A percentile compares a stretch with the other conserved stretches of the same genome.
Conservation (phyloP, 1,140 invertebrate genomes). For the Papilio machaon region DNA sequence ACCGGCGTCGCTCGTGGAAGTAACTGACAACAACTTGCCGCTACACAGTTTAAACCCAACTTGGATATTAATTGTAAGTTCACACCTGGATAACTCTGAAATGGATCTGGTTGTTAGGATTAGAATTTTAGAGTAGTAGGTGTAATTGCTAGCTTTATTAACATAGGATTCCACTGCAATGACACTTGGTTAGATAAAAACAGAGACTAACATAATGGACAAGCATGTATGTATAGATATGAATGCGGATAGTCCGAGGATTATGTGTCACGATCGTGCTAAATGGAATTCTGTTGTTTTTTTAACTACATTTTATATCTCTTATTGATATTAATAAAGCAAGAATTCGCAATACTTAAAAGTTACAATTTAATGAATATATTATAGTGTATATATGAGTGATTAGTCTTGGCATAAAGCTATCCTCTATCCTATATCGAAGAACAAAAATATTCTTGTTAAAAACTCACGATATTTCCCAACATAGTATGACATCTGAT, state of each 20-base stretch:
- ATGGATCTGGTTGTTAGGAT: conserved; percentile 1
- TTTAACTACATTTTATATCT: too few relatives aligned
- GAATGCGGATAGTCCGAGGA: too few relatives aligned
- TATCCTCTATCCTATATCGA: neutral
- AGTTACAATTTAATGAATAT: too few relatives aligned
- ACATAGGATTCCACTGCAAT: too few relatives aligned
- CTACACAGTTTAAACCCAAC: conserved; percentile 1
- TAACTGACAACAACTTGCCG: conserved; percentile 6
- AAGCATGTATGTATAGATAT: too few relatives aligned
- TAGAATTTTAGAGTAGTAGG: neutral
- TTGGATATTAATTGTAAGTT: conserved; percentile 21
- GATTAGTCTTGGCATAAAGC: neutral
- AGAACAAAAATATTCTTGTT: neutral
- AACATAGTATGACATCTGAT: neutral
- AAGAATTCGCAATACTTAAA: too few relatives aligned
- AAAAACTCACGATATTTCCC: neutral
- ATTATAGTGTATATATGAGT: too few relatives aligned
- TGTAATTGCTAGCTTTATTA: neutral
- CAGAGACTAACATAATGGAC: too few relatives aligned
- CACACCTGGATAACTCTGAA: conserved; percentile 7
- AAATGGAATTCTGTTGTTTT: too few relatives aligned
- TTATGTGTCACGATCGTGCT: too few relatives aligned
- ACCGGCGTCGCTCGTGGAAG: conserved; percentile 9
- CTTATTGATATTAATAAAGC: too few relatives aligned
- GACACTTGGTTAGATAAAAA: too few relatives aligned